A percentile compares a stretch with the other conserved stretches of the same genome.
Evolutionary conservation across 2,797 vertebrate genomes (phyloP).

Genomic region (Trichosurus vulpecula): DNA sequence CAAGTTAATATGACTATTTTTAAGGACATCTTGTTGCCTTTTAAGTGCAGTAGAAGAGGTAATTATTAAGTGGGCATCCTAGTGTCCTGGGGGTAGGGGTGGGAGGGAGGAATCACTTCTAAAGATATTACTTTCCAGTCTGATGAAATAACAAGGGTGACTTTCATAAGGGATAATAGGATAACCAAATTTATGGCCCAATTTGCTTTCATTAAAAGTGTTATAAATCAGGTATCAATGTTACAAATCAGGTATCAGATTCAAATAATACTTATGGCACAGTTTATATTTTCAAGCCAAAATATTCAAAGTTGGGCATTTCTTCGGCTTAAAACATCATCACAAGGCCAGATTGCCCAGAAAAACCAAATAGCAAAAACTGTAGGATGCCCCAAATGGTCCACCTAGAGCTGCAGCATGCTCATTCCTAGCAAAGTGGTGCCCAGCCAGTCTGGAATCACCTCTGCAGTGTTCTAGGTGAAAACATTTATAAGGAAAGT

Average conservation of each 20-base stretch:
- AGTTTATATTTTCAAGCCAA: slow-evolving; percentile 55
- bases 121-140: not conserved
- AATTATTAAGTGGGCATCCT: slow-evolving; percentile 70
- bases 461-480: slow-evolving; percentile 28
- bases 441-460: not conserved
- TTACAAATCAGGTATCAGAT: slow-evolving; percentile 9
- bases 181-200: slow-evolving; percentile 4
- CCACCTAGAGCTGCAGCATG: not conserved
- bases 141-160: not conserved
- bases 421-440: slow-evolving; percentile 13
- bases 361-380: not conserved
- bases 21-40: slow-evolving; percentile 74
- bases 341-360: not conserved
- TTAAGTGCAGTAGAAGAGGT: slow-evolving; percentile 71
- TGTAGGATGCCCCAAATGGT: not conserved
- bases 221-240: slow-evolving; percentile 31
- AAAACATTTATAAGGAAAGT: not conserved
- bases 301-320: slow-evolving; percentile 43
- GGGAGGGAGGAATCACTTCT: not conserved
- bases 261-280: slow-evolving; percentile 16
- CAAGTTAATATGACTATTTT: slow-evolving; percentile 60
- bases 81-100: slow-evolving; percentile 63
- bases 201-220: slow-evolving; percentile 51
- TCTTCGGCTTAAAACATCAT: not conserved
- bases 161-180: not conserved